phyloP scores from a whole-genome alignment of 2,888 invertebrate genomes.

The Melipona bicolor region DNA sequence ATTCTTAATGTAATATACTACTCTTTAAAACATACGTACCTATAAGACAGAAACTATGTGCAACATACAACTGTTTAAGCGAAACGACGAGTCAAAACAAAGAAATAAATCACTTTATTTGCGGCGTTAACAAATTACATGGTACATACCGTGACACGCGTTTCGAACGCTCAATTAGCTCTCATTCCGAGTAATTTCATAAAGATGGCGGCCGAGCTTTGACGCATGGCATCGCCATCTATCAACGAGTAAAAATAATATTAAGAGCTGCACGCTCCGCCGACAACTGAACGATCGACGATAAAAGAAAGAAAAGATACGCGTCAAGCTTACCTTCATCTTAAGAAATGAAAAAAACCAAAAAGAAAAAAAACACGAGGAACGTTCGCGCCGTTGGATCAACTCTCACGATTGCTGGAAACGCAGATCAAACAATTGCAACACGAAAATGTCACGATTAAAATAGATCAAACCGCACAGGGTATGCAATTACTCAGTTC shows the following conservation, averaged over 20 bases:
- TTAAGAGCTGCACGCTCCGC: not conserved
- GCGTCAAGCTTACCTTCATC: not conserved
- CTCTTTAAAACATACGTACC: not conserved
- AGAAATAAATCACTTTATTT: constrained; percentile 44
- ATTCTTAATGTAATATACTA: not conserved
- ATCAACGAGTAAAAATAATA: not conserved
- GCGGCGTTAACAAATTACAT: constrained; percentile 5
- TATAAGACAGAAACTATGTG: not conserved
- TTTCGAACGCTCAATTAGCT: constrained; percentile 17
- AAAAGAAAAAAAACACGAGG: not conserved
- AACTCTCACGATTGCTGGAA: not conserved
- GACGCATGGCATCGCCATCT: constrained; percentile 40
- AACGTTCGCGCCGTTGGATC: not conserved
- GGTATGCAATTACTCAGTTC: constrained; percentile 47
- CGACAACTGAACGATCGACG: constrained; percentile 18
- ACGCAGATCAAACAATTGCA: not conserved
- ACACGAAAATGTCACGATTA: constrained; percentile 35
- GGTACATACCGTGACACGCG: not conserved
- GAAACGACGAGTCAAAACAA: constrained; percentile 34
- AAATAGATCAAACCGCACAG: constrained; percentile 46
- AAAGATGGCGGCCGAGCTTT: constrained; percentile 37
- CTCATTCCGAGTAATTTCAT: constrained; percentile 26
- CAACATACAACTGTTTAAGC: not conserved
- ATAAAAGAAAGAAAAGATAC: constrained; percentile 9
- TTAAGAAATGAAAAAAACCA: not conserved